Conservation (phyloP, 30 jellyfish, hydroid and myxozoan species). For the Sanderia malayensis region DNA sequence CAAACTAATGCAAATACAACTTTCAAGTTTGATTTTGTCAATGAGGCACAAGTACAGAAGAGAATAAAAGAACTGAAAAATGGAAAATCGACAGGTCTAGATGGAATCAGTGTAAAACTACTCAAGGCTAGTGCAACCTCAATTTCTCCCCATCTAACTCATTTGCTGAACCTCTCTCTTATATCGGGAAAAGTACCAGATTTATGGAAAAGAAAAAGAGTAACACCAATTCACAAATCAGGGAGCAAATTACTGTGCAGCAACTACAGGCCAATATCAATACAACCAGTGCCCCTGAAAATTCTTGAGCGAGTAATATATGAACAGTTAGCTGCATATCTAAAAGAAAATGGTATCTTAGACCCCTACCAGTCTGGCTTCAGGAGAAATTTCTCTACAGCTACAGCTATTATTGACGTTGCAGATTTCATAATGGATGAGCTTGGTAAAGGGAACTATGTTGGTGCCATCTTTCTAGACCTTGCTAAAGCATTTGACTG, state of each 20-base stretch:
- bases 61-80: too few species aligned
- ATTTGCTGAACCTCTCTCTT: conserved; percentile 46
- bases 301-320: conserved; percentile 45
- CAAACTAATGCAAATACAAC: too few species aligned
- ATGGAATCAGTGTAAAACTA: too few species aligned
- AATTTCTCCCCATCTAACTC: conserved; percentile 40
- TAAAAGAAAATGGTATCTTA: conserved; percentile 15
- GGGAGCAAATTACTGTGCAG: conserved; percentile 49
- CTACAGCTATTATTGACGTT: too few species aligned
- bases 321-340: conserved; percentile 37
- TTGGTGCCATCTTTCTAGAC: too few species aligned
- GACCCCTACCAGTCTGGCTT: conserved; percentile 41
- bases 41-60: too few species aligned
- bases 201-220: conserved; percentile 32
- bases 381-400: conserved; percentile 36
- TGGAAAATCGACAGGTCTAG: too few species aligned
- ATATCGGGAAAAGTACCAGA: conserved; percentile 49
- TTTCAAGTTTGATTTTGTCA: too few species aligned
- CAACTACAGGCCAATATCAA: conserved; percentile 36
- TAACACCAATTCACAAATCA: conserved; percentile 48
- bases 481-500: too few species aligned
- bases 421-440: too few species aligned
- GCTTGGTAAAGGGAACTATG: too few species aligned
- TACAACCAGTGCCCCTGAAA: conserved; percentile 29
- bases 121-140: too few species aligned